A percentile compares a stretch with the other conserved stretches of the same genome.
Evolutionary conservation across 2,888 invertebrate species (phyloP).

Genomic region (Ceramica pisi): DNA sequence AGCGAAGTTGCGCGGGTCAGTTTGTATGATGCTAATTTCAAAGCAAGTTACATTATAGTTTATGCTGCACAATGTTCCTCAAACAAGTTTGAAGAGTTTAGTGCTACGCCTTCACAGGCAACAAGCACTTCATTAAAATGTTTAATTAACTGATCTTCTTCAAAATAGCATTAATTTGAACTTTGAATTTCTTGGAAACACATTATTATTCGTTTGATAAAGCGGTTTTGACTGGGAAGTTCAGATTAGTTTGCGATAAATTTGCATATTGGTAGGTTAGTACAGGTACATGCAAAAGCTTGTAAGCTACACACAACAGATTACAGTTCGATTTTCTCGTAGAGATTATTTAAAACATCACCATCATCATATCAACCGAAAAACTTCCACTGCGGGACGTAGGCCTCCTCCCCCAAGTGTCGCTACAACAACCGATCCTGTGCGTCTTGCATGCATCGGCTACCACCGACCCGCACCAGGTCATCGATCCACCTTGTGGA

Average conservation of each 20-base stretch:
- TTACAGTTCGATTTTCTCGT: background rate
- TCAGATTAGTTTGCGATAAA: background rate
- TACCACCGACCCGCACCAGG: too few relatives aligned
- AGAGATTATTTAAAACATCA: background rate
- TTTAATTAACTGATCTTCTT: background rate
- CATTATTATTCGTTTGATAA: background rate
- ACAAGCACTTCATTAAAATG: slow-evolving; percentile 2
- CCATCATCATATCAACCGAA: too few relatives aligned
- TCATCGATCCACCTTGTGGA: too few relatives aligned
- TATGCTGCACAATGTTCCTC: too few relatives aligned
- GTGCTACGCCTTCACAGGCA: background rate
- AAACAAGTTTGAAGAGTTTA: background rate
- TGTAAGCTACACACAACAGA: background rate
- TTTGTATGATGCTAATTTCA: too few relatives aligned
- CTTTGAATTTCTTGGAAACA: background rate
- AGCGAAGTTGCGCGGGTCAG: too few relatives aligned
- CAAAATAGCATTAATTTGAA: background rate
- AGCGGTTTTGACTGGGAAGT: background rate
- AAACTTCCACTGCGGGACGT: too few relatives aligned
- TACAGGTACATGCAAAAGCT: background rate
- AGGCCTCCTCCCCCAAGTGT: too few relatives aligned
- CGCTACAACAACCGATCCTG: too few relatives aligned
- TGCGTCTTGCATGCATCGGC: too few relatives aligned
- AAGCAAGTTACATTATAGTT: background rate
- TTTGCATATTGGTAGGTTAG: background rate